Evolutionary conservation across 2,888 invertebrate species (phyloP).

Genomic region (Allacma fusca): DNA sequence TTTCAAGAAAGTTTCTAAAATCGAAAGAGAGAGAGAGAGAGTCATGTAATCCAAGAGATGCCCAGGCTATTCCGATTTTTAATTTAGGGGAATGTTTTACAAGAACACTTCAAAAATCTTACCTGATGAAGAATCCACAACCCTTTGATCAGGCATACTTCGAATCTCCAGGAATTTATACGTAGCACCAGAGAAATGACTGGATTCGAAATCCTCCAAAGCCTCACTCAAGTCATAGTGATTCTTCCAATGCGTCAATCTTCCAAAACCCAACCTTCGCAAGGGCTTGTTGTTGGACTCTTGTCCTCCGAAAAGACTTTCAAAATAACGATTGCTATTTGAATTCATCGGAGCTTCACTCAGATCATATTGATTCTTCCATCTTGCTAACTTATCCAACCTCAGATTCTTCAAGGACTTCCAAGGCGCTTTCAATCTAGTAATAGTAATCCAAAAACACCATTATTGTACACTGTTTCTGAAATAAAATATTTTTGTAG

Average conservation of each 20-base stretch:
- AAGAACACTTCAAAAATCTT: background rate
- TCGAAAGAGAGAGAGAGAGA: too few species aligned
- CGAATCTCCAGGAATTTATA: constrained; percentile 17
- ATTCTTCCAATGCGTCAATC: constrained; percentile 4
- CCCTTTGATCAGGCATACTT: background rate
- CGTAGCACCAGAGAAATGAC: background rate
- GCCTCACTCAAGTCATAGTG: constrained; percentile 8
- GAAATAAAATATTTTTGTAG: too few species aligned
- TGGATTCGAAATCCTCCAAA: background rate
- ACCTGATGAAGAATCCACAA: background rate
- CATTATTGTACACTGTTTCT: too few species aligned
- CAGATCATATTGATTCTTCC: constrained; percentile 6
- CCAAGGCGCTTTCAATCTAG: constrained; percentile 7
- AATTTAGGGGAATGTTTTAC: background rate
- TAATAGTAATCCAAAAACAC: too few species aligned
- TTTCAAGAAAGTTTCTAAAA: too few species aligned
- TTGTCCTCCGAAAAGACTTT: background rate
- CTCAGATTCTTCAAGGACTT: background rate
- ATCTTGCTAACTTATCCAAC: background rate
- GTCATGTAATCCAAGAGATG: too few species aligned
- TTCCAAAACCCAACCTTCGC: background rate
- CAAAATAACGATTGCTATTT: background rate
- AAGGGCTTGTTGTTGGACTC: background rate
- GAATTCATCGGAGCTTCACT: too few species aligned
- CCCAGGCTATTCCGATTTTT: too few species aligned